These are phyloP conservation scores for Pontoporia blainvillei DNA, from an alignment of 2,113 vertebrate species.

Conservation along the genomic window DNA sequence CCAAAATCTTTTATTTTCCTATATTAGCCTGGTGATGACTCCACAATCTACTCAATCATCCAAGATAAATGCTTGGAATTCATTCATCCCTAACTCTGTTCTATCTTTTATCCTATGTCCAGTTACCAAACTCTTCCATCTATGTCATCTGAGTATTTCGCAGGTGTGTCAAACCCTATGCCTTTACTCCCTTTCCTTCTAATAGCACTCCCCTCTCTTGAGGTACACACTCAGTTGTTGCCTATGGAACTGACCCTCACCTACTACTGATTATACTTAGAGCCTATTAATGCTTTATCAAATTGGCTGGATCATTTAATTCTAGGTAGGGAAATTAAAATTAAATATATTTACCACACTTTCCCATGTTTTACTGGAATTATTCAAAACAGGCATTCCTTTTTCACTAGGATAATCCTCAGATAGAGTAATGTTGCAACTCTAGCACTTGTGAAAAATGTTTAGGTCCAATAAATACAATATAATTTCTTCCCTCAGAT, in stretches of 20 bases:
- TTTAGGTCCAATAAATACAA: not conserved
- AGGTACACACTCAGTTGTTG: not conserved
- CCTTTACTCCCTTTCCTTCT: not conserved
- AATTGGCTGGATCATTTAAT: not conserved
- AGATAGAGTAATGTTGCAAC: not conserved
- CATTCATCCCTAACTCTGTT: not conserved
- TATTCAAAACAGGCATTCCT: not conserved
- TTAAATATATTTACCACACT: not conserved
- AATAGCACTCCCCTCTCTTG: not conserved
- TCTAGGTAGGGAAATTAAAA: not conserved
- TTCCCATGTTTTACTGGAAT: not conserved
- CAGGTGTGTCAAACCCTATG: not conserved
- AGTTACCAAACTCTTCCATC: not conserved
- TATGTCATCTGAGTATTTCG: not conserved
- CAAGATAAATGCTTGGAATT: not conserved
- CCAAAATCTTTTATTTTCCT: not conserved
- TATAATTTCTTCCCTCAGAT: not conserved
- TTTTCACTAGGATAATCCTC: not conserved
- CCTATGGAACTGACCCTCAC: not conserved
- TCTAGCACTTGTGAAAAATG: not conserved
- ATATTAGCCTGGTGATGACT: not conserved
- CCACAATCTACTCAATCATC: not conserved
- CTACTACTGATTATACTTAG: not conserved
- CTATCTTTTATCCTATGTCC: not conserved
- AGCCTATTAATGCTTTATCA: not conserved